Conservation (phyloP, 2,888 invertebrate genomes). For the Eucriotettix oculatus region DNA sequence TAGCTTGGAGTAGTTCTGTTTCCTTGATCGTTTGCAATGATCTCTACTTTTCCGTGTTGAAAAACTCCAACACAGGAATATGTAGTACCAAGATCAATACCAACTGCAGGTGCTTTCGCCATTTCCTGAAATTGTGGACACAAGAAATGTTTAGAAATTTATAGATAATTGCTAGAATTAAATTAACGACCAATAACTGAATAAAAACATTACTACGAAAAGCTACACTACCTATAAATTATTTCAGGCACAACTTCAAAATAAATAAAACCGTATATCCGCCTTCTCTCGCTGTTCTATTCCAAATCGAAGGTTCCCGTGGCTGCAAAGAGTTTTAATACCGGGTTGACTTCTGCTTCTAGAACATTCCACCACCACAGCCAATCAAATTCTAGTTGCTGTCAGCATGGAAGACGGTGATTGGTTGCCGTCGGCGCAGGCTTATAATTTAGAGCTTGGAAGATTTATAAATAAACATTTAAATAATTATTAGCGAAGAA, state of each 20-base stretch:
- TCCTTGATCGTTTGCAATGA: conserved; percentile 46
- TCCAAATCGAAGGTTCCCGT: background rate
- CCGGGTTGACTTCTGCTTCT: background rate
- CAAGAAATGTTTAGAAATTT: background rate
- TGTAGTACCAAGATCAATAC: conserved; percentile 55
- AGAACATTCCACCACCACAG: background rate
- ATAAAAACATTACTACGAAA: background rate
- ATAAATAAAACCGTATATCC: background rate
- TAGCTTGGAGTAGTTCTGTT: conserved; percentile 76
- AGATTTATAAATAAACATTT: too few species aligned
- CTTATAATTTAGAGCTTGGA: too few species aligned
- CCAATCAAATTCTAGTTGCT: background rate
- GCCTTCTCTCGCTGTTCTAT: background rate
- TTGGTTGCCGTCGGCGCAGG: too few species aligned
- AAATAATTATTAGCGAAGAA: too few species aligned
- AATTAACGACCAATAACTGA: background rate
- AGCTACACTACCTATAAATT: background rate
- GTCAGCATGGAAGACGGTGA: too few species aligned
- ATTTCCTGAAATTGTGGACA: background rate
- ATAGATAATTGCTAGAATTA: background rate
- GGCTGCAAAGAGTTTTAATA: background rate
- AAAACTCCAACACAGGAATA: conserved; percentile 35
- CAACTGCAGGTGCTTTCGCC: conserved; percentile 20
- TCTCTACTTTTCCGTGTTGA: conserved; percentile 11
- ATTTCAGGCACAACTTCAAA: conserved; percentile 2